Evolutionary conservation across 2,113 vertebrate species (phyloP).

Genomic region (Ivindomyrus marchei): DNA sequence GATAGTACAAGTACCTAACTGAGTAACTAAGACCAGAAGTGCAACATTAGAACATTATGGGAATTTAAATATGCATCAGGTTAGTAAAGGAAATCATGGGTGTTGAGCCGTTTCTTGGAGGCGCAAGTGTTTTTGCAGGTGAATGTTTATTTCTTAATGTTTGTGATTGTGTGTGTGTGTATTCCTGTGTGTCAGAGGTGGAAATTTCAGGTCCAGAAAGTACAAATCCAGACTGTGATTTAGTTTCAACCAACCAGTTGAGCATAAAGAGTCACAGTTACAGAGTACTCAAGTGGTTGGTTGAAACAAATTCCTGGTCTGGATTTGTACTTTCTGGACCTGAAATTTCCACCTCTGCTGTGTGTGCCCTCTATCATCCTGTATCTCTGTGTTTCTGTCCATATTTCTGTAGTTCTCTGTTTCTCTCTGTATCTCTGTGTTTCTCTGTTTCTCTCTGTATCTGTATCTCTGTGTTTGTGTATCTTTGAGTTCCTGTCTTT

Average conservation of each 20-base stretch:
- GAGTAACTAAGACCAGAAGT: neutral
- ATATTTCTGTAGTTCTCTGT: neutral
- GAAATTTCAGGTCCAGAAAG: too few relatives aligned
- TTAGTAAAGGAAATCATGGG: neutral
- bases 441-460: neutral
- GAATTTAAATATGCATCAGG: neutral
- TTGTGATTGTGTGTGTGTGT: neutral
- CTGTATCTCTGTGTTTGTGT: neutral
- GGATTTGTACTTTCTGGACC: too few relatives aligned
- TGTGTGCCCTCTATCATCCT: neutral
- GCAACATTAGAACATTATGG: neutral
- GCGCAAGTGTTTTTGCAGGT: neutral
- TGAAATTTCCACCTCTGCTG: neutral
- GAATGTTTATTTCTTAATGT: neutral
- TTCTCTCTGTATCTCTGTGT: neutral
- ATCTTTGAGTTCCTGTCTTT: neutral
- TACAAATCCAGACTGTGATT: too few relatives aligned
- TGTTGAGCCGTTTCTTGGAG: neutral
- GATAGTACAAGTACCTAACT: neutral
- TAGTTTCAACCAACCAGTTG: too few relatives aligned
- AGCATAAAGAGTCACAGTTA: too few relatives aligned
- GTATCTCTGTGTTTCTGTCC: neutral
- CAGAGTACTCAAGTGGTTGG: too few relatives aligned
- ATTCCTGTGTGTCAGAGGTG: neutral
- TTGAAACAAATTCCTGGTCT: too few relatives aligned